phyloP scores from a whole-genome alignment of 2,797 vertebrate species.

The Sus cebifrons region DNA sequence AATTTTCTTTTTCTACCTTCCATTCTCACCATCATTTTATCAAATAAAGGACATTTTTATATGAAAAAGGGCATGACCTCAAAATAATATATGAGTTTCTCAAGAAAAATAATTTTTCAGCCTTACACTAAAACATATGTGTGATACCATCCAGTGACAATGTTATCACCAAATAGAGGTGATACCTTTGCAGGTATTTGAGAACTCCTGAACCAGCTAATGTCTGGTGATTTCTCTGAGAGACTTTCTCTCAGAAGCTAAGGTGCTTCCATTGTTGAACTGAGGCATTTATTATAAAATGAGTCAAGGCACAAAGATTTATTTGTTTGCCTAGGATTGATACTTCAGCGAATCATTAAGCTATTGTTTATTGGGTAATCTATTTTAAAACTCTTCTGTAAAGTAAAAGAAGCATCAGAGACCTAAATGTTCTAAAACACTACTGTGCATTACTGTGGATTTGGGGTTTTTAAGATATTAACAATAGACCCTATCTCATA shows the following conservation, averaged over 20 bases:
- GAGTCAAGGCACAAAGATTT: slow-evolving; percentile 45
- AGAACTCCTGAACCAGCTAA: neutral
- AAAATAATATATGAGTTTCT: slow-evolving; percentile 63
- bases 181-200: neutral
- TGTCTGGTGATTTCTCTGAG: neutral
- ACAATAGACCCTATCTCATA: neutral
- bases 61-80: slow-evolving; percentile 35
- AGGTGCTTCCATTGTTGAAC: slow-evolving; percentile 6
- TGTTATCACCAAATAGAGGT: neutral
- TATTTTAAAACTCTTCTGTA: neutral
- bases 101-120: neutral
- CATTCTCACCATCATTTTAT: slow-evolving; percentile 47
- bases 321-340: neutral
- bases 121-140: neutral
- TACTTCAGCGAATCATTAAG: slow-evolving; percentile 16
- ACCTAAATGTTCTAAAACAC: neutral
- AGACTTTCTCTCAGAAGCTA: neutral
- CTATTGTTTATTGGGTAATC: neutral
- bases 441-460: neutral
- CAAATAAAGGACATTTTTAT: slow-evolving; percentile 30
- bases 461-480: neutral
- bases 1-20: slow-evolving; percentile 43
- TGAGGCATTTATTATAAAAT: slow-evolving; percentile 33
- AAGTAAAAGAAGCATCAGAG: neutral
- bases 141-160: neutral